Percentiles rank a stretch among this genome's conserved stretches.
These are phyloP conservation scores for Goniozus legneri DNA, from an alignment of 1,140 invertebrate genomes.

Conservation along the genomic window DNA sequence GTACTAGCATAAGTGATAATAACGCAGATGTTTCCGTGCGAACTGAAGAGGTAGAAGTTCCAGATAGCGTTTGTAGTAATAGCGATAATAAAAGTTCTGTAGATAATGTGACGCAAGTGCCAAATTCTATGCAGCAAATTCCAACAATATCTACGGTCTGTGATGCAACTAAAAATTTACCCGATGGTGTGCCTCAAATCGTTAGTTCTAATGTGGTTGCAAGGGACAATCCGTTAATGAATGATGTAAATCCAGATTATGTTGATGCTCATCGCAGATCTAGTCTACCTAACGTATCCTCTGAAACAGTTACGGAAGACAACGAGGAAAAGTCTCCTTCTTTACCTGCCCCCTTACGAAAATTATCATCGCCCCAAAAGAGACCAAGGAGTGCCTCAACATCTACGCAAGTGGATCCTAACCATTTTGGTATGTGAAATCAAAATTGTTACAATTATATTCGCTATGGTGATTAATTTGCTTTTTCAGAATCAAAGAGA, in stretches of 20 bases:
- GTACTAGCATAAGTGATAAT: constrained; percentile 56
- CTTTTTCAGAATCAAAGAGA: constrained; percentile 51
- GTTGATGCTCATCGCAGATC: constrained; percentile 55
- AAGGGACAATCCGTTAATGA: constrained; percentile 35
- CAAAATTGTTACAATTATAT: not conserved
- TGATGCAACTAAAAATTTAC: constrained; percentile 59
- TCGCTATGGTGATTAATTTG: constrained; percentile 11
- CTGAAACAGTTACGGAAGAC: constrained; percentile 49
- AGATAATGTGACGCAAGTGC: constrained; percentile 56
- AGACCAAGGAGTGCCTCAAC: constrained; percentile 72
- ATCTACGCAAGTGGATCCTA: constrained; percentile 75
- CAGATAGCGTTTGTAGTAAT: constrained; percentile 52
- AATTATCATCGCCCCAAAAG: constrained; percentile 58
- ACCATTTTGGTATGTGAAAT: constrained; percentile 68
- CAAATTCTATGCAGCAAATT: constrained; percentile 62
- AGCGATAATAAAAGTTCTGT: constrained; percentile 51
- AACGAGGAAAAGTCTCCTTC: constrained; percentile 44
- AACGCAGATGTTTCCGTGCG: constrained; percentile 42
- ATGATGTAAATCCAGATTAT: constrained; percentile 36
- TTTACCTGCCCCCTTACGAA: constrained; percentile 35
- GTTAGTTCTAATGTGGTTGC: constrained; percentile 46
- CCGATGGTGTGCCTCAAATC: constrained; percentile 52
- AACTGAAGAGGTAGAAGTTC: constrained; percentile 45
- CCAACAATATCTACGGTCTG: constrained; percentile 71
- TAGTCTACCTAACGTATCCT: constrained; percentile 62